A percentile compares a stretch with the other conserved stretches of the same genome.
Evolutionary conservation across 1,140 invertebrate genomes (phyloP).

Genomic region (Thaumetopoea pityocampa): DNA sequence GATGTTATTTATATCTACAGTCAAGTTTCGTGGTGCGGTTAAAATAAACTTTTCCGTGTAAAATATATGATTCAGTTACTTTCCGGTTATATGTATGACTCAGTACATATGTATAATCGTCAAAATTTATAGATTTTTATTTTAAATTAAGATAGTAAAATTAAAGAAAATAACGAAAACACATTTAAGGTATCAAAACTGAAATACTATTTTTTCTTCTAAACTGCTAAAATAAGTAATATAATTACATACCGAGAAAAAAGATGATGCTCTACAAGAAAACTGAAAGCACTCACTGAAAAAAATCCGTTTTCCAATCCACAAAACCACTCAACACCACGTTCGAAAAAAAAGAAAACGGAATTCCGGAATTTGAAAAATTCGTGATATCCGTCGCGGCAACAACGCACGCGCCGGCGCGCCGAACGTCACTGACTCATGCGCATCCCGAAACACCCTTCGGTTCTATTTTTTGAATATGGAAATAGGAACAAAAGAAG

Average conservation of each 20-base stretch:
- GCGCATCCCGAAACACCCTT: slow-evolving; percentile 57
- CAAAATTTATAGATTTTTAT: too few species aligned
- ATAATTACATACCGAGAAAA: slow-evolving; percentile 6
- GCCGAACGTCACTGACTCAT: slow-evolving; percentile 61
- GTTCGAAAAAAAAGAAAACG: slow-evolving; percentile 16
- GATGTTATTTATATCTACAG: too few species aligned
- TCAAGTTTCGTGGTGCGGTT: too few species aligned
- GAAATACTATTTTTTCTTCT: too few species aligned
- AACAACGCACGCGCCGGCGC: slow-evolving; percentile 52
- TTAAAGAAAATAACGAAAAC: too few species aligned
- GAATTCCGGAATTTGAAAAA: slow-evolving; percentile 20
- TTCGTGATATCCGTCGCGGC: slow-evolving; percentile 22
- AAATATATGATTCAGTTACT: too few species aligned
- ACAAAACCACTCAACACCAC: slow-evolving; percentile 25
- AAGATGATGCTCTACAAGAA: slow-evolving; percentile 5
- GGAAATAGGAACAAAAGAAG: slow-evolving; percentile 72
- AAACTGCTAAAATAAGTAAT: not conserved
- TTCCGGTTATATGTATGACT: too few species aligned
- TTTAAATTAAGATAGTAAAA: too few species aligned
- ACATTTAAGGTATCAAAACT: too few species aligned
- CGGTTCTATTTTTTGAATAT: slow-evolving; percentile 65
- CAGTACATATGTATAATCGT: too few species aligned
- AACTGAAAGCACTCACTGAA: slow-evolving; percentile 11
- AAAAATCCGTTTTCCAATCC: slow-evolving; percentile 5
- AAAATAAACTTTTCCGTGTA: too few species aligned